Conservation (phyloP, 2,888 invertebrate genomes). For the Plebejus melissa region DNA sequence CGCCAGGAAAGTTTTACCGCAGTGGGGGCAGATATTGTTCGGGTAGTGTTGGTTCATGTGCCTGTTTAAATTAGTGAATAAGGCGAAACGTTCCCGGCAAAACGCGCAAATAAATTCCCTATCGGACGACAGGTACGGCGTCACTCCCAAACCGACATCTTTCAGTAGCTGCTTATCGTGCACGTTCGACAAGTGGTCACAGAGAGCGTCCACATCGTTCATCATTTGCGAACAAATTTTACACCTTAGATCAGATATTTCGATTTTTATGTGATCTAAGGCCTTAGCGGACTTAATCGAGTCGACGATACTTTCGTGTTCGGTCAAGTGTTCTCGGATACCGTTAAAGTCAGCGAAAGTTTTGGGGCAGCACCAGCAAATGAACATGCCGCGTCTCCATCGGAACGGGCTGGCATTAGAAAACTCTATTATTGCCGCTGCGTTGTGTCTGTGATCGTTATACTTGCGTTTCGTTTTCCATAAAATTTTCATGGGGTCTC, state of each 20-base stretch:
- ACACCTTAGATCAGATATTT: constrained; percentile 57
- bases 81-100: constrained; percentile 53
- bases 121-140: constrained; percentile 52
- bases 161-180: constrained; percentile 54
- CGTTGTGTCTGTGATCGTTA: constrained; percentile 68
- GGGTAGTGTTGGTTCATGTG: constrained; percentile 67
- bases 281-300: constrained; percentile 49
- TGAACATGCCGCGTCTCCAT: constrained; percentile 60
- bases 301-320: constrained; percentile 54
- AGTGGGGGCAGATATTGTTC: constrained; percentile 61
- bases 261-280: constrained; percentile 55
- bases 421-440: constrained; percentile 60
- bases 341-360: constrained; percentile 56
- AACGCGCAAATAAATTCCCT: constrained; percentile 52
- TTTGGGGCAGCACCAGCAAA: constrained; percentile 58
- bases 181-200: constrained; percentile 51
- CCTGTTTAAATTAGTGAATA: constrained; percentile 59
- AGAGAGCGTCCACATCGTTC: constrained; percentile 48
- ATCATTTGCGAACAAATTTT: constrained; percentile 49
- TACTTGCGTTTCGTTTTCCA: constrained; percentile 63
- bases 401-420: constrained; percentile 67
- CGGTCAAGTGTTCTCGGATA: constrained; percentile 49
- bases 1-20: constrained; percentile 62
- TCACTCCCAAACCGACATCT: constrained; percentile 54
- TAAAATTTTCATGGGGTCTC: constrained; percentile 51